These are phyloP conservation scores for Antennarius maculatus DNA, from an alignment of 2,797 vertebrate genomes.

Conservation along the genomic window DNA sequence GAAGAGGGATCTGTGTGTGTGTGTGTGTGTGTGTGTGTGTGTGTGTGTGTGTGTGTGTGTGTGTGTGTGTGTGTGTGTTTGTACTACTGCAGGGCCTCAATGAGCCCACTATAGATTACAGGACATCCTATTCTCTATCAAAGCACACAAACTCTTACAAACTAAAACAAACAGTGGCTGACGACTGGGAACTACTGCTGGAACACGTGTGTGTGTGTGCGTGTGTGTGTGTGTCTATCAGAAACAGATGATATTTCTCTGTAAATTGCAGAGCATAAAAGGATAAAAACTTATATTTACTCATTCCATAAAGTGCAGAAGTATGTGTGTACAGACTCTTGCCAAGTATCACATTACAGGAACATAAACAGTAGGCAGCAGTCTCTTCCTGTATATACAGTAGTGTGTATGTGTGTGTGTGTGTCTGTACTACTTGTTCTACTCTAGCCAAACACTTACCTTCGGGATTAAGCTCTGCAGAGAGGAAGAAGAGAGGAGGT, in stretches of 20 bases:
- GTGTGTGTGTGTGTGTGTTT: constrained; percentile 22
- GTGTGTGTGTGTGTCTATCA: constrained; percentile 16
- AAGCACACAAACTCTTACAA: constrained; percentile 57
- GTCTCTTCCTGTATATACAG: constrained; percentile 70
- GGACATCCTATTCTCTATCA: constrained; percentile 64
- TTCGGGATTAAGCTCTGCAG: constrained; percentile 80
- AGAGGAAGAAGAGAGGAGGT: constrained; percentile 45
- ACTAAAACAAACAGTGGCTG: constrained; percentile 66
- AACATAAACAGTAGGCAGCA: constrained; percentile 71
- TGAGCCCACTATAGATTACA: constrained; percentile 52
- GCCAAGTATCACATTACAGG: constrained; percentile 70
- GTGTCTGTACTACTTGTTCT: constrained; percentile 36
- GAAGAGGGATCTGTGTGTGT: no score
- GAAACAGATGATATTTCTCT: constrained; percentile 54
- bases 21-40: no score
- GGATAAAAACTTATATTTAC: constrained; percentile 66
- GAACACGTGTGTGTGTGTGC: constrained; percentile 8
- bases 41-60: background rate
- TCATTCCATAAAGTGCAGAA: constrained; percentile 58
- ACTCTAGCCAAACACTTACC: constrained; percentile 74
- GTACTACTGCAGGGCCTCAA: constrained; percentile 40
- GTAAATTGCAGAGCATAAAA: constrained; percentile 52
- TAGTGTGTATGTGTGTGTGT: constrained; percentile 12
- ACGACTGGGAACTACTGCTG: constrained; percentile 47
- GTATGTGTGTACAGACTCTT: constrained; percentile 44